Evolutionary conservation across 2,888 invertebrate genomes (phyloP).

Genomic region (Tanypteryx hageni): DNA sequence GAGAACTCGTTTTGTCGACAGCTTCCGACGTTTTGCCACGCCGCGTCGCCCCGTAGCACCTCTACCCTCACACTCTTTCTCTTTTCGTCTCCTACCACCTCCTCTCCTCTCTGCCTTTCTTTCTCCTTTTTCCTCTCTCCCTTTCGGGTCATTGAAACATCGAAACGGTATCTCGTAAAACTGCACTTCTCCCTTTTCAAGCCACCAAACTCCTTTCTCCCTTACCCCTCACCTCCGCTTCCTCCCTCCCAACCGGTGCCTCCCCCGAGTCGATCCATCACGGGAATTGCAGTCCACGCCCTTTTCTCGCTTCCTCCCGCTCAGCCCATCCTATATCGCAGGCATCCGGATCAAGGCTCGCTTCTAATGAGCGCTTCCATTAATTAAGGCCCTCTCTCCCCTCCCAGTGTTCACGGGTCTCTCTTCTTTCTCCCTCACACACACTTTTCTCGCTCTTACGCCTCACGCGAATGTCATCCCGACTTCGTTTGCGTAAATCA

Average conservation of each 20-base stretch:
- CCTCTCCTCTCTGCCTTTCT: not conserved
- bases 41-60: not conserved
- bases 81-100: not conserved
- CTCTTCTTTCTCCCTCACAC: not conserved
- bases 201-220: too few relatives aligned
- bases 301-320: not conserved
- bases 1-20: not conserved
- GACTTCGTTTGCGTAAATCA: too few relatives aligned
- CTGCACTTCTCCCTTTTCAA: not conserved
- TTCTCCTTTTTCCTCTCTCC: too few relatives aligned
- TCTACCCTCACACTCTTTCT: too few relatives aligned
- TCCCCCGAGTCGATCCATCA: constrained; percentile 25
- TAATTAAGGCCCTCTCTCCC: constrained; percentile 53
- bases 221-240: too few relatives aligned
- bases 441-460: too few relatives aligned
- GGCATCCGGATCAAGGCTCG: constrained; percentile 34
- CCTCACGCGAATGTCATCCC: too few relatives aligned
- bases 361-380: constrained; percentile 59
- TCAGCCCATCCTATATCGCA: constrained; percentile 14
- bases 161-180: not conserved
- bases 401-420: not conserved
- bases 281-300: not conserved
- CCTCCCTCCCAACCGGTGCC: not conserved
- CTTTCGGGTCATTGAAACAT: not conserved
- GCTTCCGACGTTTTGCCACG: not conserved